Evolutionary conservation across 2,888 invertebrate species (phyloP), one percentile per base, ranked within the genome.

Genomic region (Lasioglossum leucozonium): DNA sequence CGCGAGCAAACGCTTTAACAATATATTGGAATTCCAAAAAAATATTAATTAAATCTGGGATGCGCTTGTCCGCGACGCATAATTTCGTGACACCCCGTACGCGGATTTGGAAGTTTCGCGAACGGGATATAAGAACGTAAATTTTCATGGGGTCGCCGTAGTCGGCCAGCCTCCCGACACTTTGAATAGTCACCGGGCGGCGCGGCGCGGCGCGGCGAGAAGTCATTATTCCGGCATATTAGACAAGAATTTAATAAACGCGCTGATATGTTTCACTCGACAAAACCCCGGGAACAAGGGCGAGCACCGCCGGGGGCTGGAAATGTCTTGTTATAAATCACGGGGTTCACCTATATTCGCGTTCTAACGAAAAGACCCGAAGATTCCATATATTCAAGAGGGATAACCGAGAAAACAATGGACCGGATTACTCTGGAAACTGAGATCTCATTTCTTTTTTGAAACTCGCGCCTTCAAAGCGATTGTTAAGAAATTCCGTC

Each of bases 221-320:
- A 84, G 85, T 88, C 85, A 89, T 93, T 92, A 92, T 93, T 93
- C 92, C 92, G 85, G 89, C 87, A 87, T 93, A 93, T 93, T 93
- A 93, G 90, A 88, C 93, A 93, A 93, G 93, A 94, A 94, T 94
- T 93, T 93, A 94, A 93, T 94, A 94, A 93, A 34, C 92, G 91
- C 88, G 91, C 92, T 92, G 89, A 93, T 93, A 93, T 90, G 91
- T 93, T 93, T 92, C 79, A 82, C 79, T 85, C 88, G 83, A 79
- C 83, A 84, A 84, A 89, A 89, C 88, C 86, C 85, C 78, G 76
- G 74, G 75, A 72, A 62, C 72, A 58, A 44, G 67, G 30, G 62
- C 37, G 47, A 62, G 37, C 71, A 13, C 26, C 69, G 65, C n/a
- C n/a, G 71, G 77, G 79, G 65, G 74, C 30, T 79, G 88, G 82